These are phyloP conservation scores for Sycophaga agraensis DNA, from an alignment of 1,140 invertebrate species.

Conservation along the genomic window DNA sequence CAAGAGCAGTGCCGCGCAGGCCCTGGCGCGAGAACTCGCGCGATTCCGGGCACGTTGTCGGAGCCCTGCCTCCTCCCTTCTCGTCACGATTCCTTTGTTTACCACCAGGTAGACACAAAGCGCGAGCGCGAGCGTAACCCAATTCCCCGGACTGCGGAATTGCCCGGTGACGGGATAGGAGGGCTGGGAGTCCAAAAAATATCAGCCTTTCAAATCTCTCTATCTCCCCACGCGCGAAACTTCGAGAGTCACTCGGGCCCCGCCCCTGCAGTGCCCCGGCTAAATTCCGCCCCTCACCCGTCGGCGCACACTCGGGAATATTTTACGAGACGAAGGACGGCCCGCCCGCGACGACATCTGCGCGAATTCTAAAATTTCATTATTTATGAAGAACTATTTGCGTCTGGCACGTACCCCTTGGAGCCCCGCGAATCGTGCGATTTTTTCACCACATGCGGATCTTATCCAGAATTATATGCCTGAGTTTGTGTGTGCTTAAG, in stretches of 20 bases:
- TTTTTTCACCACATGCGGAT: too few relatives aligned
- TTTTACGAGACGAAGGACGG: slow-evolving; percentile 23
- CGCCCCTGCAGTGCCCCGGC: too few relatives aligned
- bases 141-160: too few relatives aligned
- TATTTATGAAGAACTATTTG: slow-evolving; percentile 35
- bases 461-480: too few relatives aligned
- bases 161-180: background rate
- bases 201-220: background rate
- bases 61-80: too few relatives aligned
- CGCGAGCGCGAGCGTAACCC: background rate
- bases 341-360: slow-evolving; percentile 14
- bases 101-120: background rate
- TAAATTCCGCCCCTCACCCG: background rate
- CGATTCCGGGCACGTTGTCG: slow-evolving; percentile 8
- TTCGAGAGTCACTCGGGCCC: background rate
- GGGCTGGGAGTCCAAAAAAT: background rate
- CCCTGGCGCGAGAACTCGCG: too few relatives aligned
- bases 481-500: too few relatives aligned
- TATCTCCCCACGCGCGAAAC: background rate
- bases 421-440: too few relatives aligned
- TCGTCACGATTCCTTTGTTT: background rate
- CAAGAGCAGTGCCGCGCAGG: too few relatives aligned
- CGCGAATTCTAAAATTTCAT: slow-evolving; percentile 31
- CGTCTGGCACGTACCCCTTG: slow-evolving; percentile 22
- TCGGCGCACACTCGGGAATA: slow-evolving; percentile 28